These are phyloP conservation scores for Geotrypetes seraphini DNA, from an alignment of 2,797 vertebrate genomes.

Conservation along the genomic window DNA sequence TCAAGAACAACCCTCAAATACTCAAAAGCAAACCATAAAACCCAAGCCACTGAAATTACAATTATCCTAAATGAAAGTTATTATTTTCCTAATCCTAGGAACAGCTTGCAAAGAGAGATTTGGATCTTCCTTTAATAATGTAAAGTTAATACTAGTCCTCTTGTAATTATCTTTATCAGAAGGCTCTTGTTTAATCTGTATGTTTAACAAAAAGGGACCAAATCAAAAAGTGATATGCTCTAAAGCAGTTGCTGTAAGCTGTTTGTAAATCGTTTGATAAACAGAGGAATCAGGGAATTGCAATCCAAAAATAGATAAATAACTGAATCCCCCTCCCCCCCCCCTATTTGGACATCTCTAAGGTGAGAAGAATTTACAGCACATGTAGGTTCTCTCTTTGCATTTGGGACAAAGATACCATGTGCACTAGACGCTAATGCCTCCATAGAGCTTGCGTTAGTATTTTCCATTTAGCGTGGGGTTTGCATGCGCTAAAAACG, in stretches of 20 bases:
- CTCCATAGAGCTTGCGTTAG: too few relatives aligned
- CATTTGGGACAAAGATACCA: neutral
- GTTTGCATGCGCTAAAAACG: too few relatives aligned
- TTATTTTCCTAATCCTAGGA: conserved; percentile 60
- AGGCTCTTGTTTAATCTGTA: conserved; percentile 54
- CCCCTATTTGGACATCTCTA: neutral
- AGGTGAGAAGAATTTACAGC: conserved; percentile 3
- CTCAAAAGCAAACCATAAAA: conserved; percentile 21
- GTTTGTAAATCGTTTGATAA: conserved; percentile 49
- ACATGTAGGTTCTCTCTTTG: conserved; percentile 3
- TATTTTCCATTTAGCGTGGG: too few relatives aligned
- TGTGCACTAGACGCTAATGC: too few relatives aligned
- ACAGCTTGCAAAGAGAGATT: conserved; percentile 63
- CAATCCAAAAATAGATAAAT: conserved; percentile 24
- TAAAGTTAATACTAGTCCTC: conserved; percentile 59
- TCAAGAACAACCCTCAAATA: conserved; percentile 13
- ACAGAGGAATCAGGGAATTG: conserved; percentile 41
- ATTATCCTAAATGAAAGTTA: conserved; percentile 65
- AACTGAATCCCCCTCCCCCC: neutral
- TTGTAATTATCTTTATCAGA: conserved; percentile 66
- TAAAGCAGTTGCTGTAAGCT: conserved; percentile 31
- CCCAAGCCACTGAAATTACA: conserved; percentile 41
- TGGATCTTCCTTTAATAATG: conserved; percentile 64
- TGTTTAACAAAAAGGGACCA: conserved; percentile 34
- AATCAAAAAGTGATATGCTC: conserved; percentile 21